Base-by-base conservation (phyloP, 2,797 vertebrate genomes). In the Chaenodraco wilsoni region DNA sequence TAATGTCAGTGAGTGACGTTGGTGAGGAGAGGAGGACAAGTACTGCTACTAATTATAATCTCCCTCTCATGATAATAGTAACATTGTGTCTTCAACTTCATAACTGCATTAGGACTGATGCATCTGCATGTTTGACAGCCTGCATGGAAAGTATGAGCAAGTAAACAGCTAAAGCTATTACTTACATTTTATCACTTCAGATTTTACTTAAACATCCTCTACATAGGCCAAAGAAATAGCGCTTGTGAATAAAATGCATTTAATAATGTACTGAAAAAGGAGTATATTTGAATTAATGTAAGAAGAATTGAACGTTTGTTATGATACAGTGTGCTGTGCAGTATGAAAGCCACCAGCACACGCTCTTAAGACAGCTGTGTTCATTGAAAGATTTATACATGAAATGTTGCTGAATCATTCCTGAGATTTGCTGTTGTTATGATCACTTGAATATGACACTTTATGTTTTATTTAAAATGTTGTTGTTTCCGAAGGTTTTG, bases 1-100 rank as follows among this genome's bases (percentile, higher is more conserved):
- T 81, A 65, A 71, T 74, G 37, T 76, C 69, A 65, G 23, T 59
- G 65, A 62, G 43, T 79, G 74, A 79, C 1, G 55, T 57, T 27
- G 27, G 40, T 7, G 61, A 40, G 13, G 45, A 70, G 52, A 72
- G 71, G 70, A 69, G 56, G 43, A 60, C 54, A 81, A 60, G 68
- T 45, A 33, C 44, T 37, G 17, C 44, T 44, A 54, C 13, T 74
- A 41, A 41, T 64, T 76, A 72, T 72, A 75, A 73, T 62, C 45
- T 74, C 17, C 40, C 11, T 5, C 69, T 74, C 3, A 4, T 78
- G 6, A 31, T 52, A 69, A 66, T 45, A 57, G 17, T 59, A 43
- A 73, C 27, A 40, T 69, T 84, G 45, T 65, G 54, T 59, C 19
- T 50, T 67, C 27, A 37, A 37, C 33, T 37, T 27, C 40, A 33